These are phyloP conservation scores for Argyrosomus japonicus DNA, from an alignment of 2,113 vertebrate species.

Conservation along the genomic window DNA sequence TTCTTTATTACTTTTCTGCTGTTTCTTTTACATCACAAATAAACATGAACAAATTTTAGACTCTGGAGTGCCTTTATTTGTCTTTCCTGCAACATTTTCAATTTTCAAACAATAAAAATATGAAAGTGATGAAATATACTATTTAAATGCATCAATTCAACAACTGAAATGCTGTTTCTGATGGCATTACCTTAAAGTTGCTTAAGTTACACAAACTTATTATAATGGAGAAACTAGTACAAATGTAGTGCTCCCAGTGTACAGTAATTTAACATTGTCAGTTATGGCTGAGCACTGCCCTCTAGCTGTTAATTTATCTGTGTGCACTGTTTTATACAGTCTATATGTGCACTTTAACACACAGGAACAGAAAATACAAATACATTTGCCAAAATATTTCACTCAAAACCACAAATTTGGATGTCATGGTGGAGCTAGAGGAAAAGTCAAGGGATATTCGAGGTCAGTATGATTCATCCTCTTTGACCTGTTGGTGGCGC, in stretches of 20 bases:
- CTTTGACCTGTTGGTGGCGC: not conserved
- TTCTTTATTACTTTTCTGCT: not conserved
- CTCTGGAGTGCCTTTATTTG: not conserved
- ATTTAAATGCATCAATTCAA: not conserved
- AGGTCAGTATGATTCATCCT: not conserved
- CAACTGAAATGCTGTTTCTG: no score
- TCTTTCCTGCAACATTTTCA: not conserved
- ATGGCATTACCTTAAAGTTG: not conserved
- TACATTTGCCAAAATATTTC: no score
- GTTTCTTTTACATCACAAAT: constrained; percentile 38
- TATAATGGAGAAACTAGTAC: no score
- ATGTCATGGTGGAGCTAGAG: no score
- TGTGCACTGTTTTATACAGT: not conserved
- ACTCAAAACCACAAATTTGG: no score
- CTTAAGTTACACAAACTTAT: no score
- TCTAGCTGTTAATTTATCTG: not conserved
- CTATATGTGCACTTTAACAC: no score
- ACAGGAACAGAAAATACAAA: no score
- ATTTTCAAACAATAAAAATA: not conserved
- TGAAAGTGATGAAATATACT: not conserved
- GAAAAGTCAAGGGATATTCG: no score
- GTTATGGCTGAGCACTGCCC: not conserved
- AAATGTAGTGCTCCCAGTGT: not conserved
- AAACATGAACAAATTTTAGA: not conserved
- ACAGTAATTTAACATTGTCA: no score